A percentile compares a stretch with the other conserved stretches of the same genome.
Conservation (phyloP, 2,888 invertebrate genomes). For the Drosophila gaucha region DNA sequence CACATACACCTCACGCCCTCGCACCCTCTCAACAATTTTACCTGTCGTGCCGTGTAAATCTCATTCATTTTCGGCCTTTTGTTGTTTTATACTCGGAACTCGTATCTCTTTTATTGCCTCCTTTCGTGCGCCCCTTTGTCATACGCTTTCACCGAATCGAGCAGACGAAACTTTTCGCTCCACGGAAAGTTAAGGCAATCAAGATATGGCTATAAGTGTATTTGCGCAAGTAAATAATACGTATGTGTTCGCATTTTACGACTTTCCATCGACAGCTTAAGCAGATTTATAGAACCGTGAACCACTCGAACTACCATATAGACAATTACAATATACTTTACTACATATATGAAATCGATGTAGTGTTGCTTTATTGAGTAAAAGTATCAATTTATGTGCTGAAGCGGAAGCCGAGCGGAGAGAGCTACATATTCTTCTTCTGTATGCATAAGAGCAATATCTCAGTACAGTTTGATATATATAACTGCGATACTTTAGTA, state of each 20-base stretch:
- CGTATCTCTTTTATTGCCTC: constrained; percentile 68
- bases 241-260: constrained; percentile 3
- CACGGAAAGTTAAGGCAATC: constrained; percentile 12
- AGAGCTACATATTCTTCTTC: neutral
- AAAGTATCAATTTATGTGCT: neutral
- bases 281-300: constrained; percentile 15
- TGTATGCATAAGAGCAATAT: no score
- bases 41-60: constrained; percentile 28
- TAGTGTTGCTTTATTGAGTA: neutral
- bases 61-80: constrained; percentile 69
- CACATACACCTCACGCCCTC: neutral
- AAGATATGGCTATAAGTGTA: constrained; percentile 21
- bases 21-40: constrained; percentile 3
- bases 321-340: neutral
- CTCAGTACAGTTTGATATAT: no score
- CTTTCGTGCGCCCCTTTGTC: constrained; percentile 41
- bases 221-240: constrained; percentile 18
- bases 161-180: constrained; percentile 12
- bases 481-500: neutral
- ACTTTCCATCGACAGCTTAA: constrained; percentile 5
- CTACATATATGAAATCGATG: neutral
- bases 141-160: constrained; percentile 32
- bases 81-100: constrained; percentile 57
- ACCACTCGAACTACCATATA: constrained; percentile 3
- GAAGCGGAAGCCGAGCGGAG: no score